Conservation (phyloP, 2,113 vertebrate genomes). For the Sisor rabdophorus region DNA sequence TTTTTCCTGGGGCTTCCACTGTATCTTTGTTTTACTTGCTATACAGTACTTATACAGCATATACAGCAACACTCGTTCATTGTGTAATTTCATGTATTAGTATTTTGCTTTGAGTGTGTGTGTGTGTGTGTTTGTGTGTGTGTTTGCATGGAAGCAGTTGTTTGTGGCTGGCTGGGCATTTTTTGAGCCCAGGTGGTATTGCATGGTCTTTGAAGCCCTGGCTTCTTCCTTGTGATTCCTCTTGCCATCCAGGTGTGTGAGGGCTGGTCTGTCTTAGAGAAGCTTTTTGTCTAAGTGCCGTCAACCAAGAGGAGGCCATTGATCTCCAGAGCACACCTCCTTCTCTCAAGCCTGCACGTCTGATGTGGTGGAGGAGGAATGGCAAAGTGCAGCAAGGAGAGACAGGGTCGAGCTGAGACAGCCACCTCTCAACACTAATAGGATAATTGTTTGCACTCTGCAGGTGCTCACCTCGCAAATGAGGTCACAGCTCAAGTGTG, state of each 20-base stretch:
- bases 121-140: background rate
- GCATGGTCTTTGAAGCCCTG: slow-evolving; percentile 64
- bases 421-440: slow-evolving; percentile 81
- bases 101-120: slow-evolving; percentile 1
- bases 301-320: slow-evolving; percentile 82
- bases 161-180: slow-evolving; percentile 47
- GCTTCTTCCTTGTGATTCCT: slow-evolving; percentile 60
- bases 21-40: too few species aligned
- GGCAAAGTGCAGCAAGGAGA: slow-evolving; percentile 73
- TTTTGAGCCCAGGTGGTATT: slow-evolving; percentile 65
- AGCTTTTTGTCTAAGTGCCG: slow-evolving; percentile 88
- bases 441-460: slow-evolving; percentile 90
- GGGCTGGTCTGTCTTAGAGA: slow-evolving; percentile 84
- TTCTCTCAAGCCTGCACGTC: slow-evolving; percentile 52
- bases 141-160: background rate
- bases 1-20: too few species aligned
- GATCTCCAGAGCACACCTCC: slow-evolving; percentile 79
- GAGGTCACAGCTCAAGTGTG: slow-evolving; percentile 95
- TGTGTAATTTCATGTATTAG: background rate
- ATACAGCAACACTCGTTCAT: background rate
- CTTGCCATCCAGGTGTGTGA: slow-evolving; percentile 86
- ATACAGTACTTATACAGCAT: background rate
- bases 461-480: slow-evolving; percentile 85
- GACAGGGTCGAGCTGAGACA: slow-evolving; percentile 75
- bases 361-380: slow-evolving; percentile 72